Evolutionary conservation across 2,888 invertebrate species (phyloP).

Genomic region (Plutella xylostella): DNA sequence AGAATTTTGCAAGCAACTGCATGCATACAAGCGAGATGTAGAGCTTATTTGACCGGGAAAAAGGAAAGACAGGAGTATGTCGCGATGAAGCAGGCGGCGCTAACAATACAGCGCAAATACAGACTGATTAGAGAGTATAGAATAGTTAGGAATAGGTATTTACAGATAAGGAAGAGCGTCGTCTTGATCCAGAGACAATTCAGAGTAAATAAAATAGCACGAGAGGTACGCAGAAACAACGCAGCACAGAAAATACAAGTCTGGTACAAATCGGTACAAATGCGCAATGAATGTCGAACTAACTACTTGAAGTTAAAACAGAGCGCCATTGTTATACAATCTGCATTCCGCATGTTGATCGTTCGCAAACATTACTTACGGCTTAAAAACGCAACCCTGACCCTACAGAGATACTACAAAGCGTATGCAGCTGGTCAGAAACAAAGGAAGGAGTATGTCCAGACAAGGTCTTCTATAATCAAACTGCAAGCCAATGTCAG

Average conservation of each 20-base stretch:
- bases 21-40: conserved; percentile 50
- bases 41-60: conserved; percentile 30
- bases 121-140: conserved; percentile 18
- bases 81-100: conserved; percentile 30
- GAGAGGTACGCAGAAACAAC: conserved; percentile 22
- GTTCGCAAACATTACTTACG: conserved; percentile 28
- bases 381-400: conserved; percentile 27
- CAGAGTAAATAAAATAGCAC: conserved; percentile 30
- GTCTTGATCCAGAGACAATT: conserved; percentile 44
- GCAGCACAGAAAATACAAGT: conserved; percentile 44
- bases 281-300: conserved; percentile 30
- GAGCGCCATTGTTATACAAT: conserved; percentile 39
- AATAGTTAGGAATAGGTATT: conserved; percentile 29
- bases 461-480: conserved; percentile 20
- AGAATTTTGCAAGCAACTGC: conserved; percentile 36
- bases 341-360: conserved; percentile 38
- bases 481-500: conserved; percentile 34
- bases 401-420: conserved; percentile 5
- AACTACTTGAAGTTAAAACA: conserved; percentile 31
- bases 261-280: conserved; percentile 38
- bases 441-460: conserved; percentile 25
- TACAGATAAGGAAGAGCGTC: conserved; percentile 27
- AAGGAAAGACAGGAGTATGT: conserved; percentile 30
- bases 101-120: conserved; percentile 42
- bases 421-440: not conserved